Evolutionary conservation across 2,888 invertebrate species (phyloP).

Genomic region (Hypomecis punctinalis): DNA sequence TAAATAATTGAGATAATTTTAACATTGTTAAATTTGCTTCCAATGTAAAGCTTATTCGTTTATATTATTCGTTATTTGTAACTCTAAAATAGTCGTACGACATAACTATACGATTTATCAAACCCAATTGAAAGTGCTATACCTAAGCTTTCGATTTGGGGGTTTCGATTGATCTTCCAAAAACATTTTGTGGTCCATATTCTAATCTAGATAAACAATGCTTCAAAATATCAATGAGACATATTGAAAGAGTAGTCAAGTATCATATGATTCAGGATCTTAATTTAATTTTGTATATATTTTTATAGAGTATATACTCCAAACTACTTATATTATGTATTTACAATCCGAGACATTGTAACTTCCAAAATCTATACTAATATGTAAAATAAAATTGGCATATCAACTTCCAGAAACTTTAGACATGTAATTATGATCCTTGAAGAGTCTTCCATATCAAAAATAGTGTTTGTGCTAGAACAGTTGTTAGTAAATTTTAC

Average conservation of each 20-base stretch:
- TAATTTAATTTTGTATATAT: conserved; percentile 80
- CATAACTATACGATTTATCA: conserved; percentile 51
- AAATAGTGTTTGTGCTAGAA: conserved; percentile 78
- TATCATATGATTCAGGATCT: conserved; percentile 58
- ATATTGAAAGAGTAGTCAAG: conserved; percentile 77
- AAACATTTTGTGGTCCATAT: conserved; percentile 71
- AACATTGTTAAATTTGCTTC: conserved; percentile 81
- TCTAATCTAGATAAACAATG: conserved; percentile 59
- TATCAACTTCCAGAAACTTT: conserved; percentile 83
- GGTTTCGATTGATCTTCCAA: conserved; percentile 50
- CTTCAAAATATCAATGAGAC: conserved; percentile 80
- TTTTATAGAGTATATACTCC: conserved; percentile 81
- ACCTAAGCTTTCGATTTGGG: conserved; percentile 45
- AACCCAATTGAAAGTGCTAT: conserved; percentile 30
- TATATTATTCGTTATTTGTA: conserved; percentile 68
- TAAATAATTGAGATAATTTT: conserved; percentile 78
- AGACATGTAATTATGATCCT: conserved; percentile 69
- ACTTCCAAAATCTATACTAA: conserved; percentile 77
- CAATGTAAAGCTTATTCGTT: conserved; percentile 69
- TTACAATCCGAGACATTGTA: conserved; percentile 75
- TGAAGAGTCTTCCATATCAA: conserved; percentile 84
- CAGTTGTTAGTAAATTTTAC: conserved; percentile 54
- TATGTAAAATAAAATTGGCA: conserved; percentile 77
- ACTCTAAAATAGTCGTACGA: conserved; percentile 62
- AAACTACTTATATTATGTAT: conserved; percentile 62